phyloP scores from a whole-genome alignment of 2,797 vertebrate species.

The Jordanella pulchra region DNA sequence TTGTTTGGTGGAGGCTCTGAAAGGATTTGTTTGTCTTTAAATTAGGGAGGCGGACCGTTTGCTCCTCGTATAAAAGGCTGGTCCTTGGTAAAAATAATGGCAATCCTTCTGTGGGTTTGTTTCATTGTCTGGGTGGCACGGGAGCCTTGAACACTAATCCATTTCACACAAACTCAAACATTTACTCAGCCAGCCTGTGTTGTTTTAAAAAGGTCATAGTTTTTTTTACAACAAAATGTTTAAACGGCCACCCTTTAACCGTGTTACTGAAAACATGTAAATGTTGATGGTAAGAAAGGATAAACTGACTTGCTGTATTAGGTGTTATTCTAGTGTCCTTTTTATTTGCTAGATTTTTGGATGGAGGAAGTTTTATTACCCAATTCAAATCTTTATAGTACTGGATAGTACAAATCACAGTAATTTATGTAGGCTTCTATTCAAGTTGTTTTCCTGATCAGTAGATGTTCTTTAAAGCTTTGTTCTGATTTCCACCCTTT shows the following conservation, averaged over 20 bases:
- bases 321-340: not conserved
- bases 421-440: not conserved
- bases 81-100: conserved; percentile 40
- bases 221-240: conserved; percentile 13
- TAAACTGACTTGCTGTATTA: not conserved
- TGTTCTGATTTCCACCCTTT: not conserved
- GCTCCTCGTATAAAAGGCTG: conserved; percentile 22
- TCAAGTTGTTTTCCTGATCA: not conserved
- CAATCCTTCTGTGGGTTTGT: conserved; percentile 67
- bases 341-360: not conserved
- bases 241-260: not conserved
- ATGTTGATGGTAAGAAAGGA: not conserved
- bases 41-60: conserved; percentile 23
- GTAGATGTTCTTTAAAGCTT: not conserved
- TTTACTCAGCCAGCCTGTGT: conserved; percentile 29
- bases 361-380: not conserved
- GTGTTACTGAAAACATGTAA: not conserved
- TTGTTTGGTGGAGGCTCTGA: not conserved
- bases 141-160: conserved; percentile 54
- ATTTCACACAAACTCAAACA: conserved; percentile 31
- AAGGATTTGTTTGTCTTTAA: conserved; percentile 18
- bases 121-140: conserved; percentile 52
- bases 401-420: not conserved
- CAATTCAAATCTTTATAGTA: not conserved
- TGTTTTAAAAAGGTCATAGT: conserved; percentile 27